Conservation (phyloP, 2,113 vertebrate species). For the Cochlearius cochlearius region DNA sequence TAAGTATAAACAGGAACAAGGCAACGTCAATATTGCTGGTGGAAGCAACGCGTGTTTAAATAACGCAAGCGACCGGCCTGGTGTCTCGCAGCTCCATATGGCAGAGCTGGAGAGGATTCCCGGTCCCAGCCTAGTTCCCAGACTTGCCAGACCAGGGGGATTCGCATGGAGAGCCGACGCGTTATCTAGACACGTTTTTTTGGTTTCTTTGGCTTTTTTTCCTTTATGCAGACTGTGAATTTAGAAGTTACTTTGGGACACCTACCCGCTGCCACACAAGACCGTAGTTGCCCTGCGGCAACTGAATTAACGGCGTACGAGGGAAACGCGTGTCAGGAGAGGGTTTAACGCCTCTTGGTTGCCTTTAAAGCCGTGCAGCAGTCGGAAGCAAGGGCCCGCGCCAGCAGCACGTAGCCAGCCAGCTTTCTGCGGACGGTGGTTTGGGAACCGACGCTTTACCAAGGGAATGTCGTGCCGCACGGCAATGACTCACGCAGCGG, state of each 20-base stretch:
- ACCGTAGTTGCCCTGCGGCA: neutral
- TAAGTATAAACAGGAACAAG: constrained; percentile 50
- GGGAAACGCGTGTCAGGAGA: neutral
- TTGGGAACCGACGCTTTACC: neutral
- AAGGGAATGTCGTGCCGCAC: neutral
- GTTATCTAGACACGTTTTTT: neutral
- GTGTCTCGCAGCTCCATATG: neutral
- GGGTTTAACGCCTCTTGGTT: neutral
- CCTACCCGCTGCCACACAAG: neutral
- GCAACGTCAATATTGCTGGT: neutral
- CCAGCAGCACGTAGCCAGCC: neutral
- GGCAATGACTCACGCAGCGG: neutral
- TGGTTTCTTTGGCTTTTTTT: neutral
- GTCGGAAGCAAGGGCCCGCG: neutral
- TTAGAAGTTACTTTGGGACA: neutral
- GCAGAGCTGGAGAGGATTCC: neutral
- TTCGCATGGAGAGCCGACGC: neutral
- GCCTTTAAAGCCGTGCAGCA: neutral
- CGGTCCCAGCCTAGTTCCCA: neutral
- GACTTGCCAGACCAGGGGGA: neutral
- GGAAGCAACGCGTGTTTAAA: constrained; percentile 20
- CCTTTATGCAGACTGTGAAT: neutral
- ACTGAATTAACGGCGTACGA: neutral
- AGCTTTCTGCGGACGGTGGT: neutral
- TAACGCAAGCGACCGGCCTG: neutral